Conservation (phyloP, 2,113 vertebrate species). For the Thalassarche chlororhynchos region DNA sequence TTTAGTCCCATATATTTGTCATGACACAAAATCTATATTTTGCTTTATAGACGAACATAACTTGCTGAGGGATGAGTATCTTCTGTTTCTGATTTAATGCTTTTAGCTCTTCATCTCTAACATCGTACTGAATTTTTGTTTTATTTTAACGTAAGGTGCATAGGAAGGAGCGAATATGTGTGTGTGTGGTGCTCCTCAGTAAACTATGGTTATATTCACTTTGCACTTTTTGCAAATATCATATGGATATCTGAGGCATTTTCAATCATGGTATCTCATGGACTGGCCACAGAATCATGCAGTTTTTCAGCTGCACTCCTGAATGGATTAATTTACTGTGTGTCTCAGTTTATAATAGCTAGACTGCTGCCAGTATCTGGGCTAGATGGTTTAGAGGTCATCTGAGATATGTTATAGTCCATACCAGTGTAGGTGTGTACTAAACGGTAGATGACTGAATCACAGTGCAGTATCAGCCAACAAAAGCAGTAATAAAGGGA, state of each 20-base stretch:
- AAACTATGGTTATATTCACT: neutral
- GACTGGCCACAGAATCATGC: neutral
- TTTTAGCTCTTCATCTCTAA: neutral
- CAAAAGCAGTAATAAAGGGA: neutral
- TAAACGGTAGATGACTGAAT: neutral
- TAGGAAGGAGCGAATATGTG: neutral
- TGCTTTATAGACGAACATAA: neutral
- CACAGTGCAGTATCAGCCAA: neutral
- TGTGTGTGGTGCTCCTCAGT: neutral
- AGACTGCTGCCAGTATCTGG: neutral
- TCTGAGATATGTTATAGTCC: neutral
- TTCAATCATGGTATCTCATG: neutral
- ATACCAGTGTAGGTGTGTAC: neutral
- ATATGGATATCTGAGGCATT: neutral
- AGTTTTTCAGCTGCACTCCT: neutral
- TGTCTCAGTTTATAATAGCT: neutral
- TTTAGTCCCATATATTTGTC: neutral
- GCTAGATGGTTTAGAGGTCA: neutral
- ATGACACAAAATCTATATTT: neutral
- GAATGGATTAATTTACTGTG: neutral
- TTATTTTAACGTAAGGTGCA: neutral
- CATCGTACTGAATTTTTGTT: neutral
- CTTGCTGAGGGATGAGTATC: neutral
- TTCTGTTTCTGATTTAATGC: neutral
- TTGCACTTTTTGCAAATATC: neutral